These are phyloP conservation scores for Protophormia terraenovae DNA, from an alignment of 2,888 invertebrate species.

Conservation along the genomic window DNA sequence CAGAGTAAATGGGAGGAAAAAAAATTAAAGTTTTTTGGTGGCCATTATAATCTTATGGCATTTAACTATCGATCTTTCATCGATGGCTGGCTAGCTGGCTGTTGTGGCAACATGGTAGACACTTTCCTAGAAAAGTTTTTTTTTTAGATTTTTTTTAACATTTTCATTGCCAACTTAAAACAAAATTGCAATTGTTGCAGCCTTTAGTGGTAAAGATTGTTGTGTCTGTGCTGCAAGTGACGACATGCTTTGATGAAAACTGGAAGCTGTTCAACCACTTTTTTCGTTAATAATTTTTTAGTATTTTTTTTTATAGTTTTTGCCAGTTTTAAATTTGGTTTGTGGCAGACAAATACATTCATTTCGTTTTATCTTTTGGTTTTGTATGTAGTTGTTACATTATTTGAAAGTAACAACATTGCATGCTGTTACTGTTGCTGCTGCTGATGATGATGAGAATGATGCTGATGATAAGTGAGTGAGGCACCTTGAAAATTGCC, in stretches of 20 bases:
- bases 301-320: conserved; percentile 37
- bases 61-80: conserved; percentile 57
- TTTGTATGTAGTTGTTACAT: background rate
- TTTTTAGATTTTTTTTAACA: background rate
- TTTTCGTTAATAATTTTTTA: conserved; percentile 58
- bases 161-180: conserved; percentile 59
- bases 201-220: conserved; percentile 23
- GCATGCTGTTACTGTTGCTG: conserved; percentile 16
- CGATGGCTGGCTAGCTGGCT: too few relatives aligned
- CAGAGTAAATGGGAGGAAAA: conserved; percentile 19
- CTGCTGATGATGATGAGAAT: conserved; percentile 22
- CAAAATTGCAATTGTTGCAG: conserved; percentile 22
- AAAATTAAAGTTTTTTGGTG: conserved; percentile 58
- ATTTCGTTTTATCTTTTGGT: conserved; percentile 17
- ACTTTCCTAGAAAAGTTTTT: conserved; percentile 36
- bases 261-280: conserved; percentile 73
- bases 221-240: conserved; percentile 54
- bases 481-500: conserved; percentile 68
- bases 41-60: conserved; percentile 57
- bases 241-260: conserved; percentile 70
- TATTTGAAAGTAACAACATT: conserved; percentile 58
- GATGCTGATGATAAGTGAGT: conserved; percentile 59
- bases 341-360: conserved; percentile 52
- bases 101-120: conserved; percentile 43
- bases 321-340: conserved; percentile 21